phyloP scores from a whole-genome alignment of 1,140 invertebrate species.

The Ladona fulva region DNA sequence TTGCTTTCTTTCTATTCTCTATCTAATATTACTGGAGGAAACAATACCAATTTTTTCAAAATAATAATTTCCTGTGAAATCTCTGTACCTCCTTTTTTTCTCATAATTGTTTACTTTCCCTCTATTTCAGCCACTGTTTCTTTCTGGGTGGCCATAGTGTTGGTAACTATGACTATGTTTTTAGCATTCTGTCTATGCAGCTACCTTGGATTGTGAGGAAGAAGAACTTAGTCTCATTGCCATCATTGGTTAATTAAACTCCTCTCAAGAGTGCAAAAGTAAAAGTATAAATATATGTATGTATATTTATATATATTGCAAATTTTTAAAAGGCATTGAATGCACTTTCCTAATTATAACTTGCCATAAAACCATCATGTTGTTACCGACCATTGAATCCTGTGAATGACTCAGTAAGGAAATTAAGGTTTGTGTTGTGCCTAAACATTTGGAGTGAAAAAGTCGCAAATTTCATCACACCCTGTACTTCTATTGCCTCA shows the following conservation, averaged over 20 bases:
- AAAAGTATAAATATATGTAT: neutral
- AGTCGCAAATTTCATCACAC: too few relatives aligned
- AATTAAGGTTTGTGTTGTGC: too few relatives aligned
- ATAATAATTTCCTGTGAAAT: too few relatives aligned
- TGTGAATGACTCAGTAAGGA: too few relatives aligned
- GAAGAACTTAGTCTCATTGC: neutral
- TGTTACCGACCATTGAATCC: neutral
- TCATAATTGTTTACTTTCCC: neutral
- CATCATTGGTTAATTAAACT: neutral
- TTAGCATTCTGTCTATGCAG: neutral
- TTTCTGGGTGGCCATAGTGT: neutral
- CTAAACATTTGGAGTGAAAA: too few relatives aligned
- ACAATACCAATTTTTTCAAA: too few relatives aligned
- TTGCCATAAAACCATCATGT: neutral
- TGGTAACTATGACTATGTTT: neutral
- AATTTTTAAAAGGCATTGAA: neutral
- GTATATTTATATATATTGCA: neutral
- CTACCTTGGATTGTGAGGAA: neutral
- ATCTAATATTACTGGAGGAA: too few relatives aligned
- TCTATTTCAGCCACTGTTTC: neutral
- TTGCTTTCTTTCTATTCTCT: too few relatives aligned
- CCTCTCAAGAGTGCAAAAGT: neutral
- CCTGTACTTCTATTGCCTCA: too few relatives aligned
- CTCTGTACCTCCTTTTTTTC: too few relatives aligned
- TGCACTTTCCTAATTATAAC: neutral